These are phyloP conservation scores for Yasuhikotakia modesta DNA, from an alignment of 2,797 vertebrate species.

Conservation along the genomic window DNA sequence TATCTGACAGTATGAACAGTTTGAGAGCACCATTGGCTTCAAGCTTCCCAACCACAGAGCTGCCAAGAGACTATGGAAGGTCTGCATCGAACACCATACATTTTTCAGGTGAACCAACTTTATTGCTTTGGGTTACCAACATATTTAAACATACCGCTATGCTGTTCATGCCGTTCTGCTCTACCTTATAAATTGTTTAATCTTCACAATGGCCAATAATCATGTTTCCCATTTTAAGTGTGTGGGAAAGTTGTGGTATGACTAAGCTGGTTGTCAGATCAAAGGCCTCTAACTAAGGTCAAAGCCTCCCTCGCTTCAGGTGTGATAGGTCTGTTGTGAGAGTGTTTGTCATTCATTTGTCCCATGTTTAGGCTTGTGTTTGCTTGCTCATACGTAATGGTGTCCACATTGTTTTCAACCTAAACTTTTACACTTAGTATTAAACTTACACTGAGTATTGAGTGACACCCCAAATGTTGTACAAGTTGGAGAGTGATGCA, in stretches of 20 bases:
- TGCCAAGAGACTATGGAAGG: conserved; percentile 96
- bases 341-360: conserved; percentile 19
- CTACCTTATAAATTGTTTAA: background rate
- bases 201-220: background rate
- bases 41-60: conserved; percentile 97
- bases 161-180: background rate
- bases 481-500: no score
- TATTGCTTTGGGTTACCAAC: background rate
- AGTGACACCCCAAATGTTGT: no score
- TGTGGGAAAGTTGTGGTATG: conserved; percentile 16
- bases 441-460: no score
- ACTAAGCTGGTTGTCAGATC: conserved; percentile 25
- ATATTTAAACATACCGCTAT: background rate
- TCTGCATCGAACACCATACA: conserved; percentile 98
- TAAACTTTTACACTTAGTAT: background rate
- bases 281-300: conserved; percentile 7
- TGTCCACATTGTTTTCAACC: background rate
- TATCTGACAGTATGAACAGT: conserved; percentile 76
- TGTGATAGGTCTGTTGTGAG: background rate
- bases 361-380: conserved; percentile 3
- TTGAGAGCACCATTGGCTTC: conserved; percentile 97
- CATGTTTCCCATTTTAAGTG: background rate
- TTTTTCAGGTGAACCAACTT: conserved; percentile 89
- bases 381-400: background rate
- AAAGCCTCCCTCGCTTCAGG: conserved; percentile 10